Base-by-base conservation (phyloP, 2,797 vertebrate genomes). In the Acrossocheilus fasciatus region DNA sequence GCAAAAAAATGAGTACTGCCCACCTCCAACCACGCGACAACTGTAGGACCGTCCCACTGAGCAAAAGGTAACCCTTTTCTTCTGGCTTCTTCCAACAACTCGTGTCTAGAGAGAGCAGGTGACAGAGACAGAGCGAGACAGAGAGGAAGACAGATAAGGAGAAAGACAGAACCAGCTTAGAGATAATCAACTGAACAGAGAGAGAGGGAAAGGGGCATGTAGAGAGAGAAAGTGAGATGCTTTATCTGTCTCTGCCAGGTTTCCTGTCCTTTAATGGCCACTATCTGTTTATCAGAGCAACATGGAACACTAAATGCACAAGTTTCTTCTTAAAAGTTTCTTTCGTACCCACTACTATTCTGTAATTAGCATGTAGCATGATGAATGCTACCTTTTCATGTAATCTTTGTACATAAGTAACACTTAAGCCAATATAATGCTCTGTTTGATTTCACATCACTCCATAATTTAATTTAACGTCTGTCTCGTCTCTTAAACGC, bases 1-100 rank as follows among this genome's bases (percentile, higher is more conserved):
- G 26, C 3, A 14, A 3, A 50, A 39, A 47, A 84, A 43, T 23
- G 0, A 80, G 39, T 72, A 54, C 54, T 79, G 15, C 88, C 83
- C 94, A 99, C 98, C 96, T 99, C 98, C 88, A 99, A 94, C 98
- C 98, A 99, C 2, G 98, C 96, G 1, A 99, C 98, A 3, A 99
- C 98, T 0, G 98, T 99, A 10, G 98, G 98, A 1, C 98, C 98
- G 82, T 99, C 98, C 98, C 98, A 99, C 81, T 99, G 98, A 9
- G 98, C 98, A 89, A 99, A 99, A 87, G 98, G 98, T 91, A 99
- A 96, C 77, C 83, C 98, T 93, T 98, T 99, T 78, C 98, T 97
- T 91, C 98, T 96, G 91, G 98, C 98, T 92, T 99, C 98, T 93
- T 99, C 98, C 92, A 99, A 91, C 84, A 99, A 95, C 96, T 99